Base-by-base conservation (phyloP, 2,888 invertebrate species). In the Cantharis flavilabris region DNA sequence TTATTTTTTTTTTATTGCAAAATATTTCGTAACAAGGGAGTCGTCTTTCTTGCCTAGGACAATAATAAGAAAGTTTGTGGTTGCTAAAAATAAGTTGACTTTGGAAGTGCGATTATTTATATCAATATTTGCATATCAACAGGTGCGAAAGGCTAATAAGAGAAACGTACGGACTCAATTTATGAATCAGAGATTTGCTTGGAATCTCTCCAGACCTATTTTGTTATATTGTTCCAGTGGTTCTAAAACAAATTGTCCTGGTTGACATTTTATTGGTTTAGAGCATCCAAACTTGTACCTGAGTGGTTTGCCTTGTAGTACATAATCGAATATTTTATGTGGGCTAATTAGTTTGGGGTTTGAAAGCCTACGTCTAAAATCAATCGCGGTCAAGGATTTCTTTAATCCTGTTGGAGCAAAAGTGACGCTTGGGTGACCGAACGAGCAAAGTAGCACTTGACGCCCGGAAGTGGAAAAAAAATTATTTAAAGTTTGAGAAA, bases 181-280 rank as follows among this genome's bases (percentile, higher is more conserved):
- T 76, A 78, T 78, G 78, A 78, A 78, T 78, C 76, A 75, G 70
- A 72, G 69, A 62, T 73, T 78, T 71, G 76, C 64, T 13, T 78
- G 78, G 78, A 78, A 78, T 71, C 71, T 71, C 23, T 76, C 78
- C 76, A 78, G 73, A n/a, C 69, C 28, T 49, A 13, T 65, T 20
- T 20, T 23, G 23, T 20, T 65, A 20, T 18, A n/a, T 23, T 20
- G 65, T n/a, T 65, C 13, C 13, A 20, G 65, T 33, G 33, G 13
- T 33, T 33, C 33, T 33, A 33, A 33, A 33, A 33, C 33, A 33
- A 33, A 5, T 13, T 13, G 13, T 13, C n/a, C n/a, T 33, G 33
- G 3, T 20, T 65, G 65, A n/a, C 14, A 23, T 9, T 63, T 63
- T 62, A 67, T 67, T 67, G n/a, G n/a, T 67, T 9, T 2, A 20